Base-by-base conservation (phyloP, 2,888 invertebrate genomes). In the Ernsta delagoae region DNA sequence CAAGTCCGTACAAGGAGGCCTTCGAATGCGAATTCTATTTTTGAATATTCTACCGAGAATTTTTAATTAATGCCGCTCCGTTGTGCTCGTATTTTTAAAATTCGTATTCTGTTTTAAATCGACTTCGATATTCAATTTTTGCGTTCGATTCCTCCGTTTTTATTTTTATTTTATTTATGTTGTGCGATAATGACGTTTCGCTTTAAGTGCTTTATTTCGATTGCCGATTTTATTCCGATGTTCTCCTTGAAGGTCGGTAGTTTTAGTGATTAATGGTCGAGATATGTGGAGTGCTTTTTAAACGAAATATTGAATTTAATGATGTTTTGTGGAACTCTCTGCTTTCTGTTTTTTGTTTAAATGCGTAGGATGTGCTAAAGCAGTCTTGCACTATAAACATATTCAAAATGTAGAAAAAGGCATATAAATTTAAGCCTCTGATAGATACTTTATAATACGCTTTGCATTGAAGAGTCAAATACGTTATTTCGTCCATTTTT, bases 31-130 rank as follows among this genome's bases (percentile, higher is more conserved):
- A 90, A 93, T 92, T 92, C 92, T 93, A 93, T 93, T 92, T 92
- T 90, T 90, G 93, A 92, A 93, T 93, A 92, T 93, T 93, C 91
- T 92, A 93, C 93, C 91, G 91, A 92, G 93, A 93, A 93, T 93
- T 92, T 92, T 93, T 93, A 93, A 93, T 93, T 93, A 92, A 93
- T 92, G 92, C 92, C 86, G 90, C 84, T 88, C 85, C 85, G 85
- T 86, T 87, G 88, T 83, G 89, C 88, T 89, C 89, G 90, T 91
- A 92, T 92, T 91, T 91, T 91, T 88, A 88, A 92, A 91, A 88
- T 87, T 90, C 88, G 90, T 88, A 90, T 90, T 90, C 90, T 90
- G 90, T 88, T 92, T 92, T 90, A 92, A 92, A 92, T 92, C 90
- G 88, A 89, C 81, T 90, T 83, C 89, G 90, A 92, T 91, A 92